These are phyloP conservation scores for Lucilia sericata DNA, from an alignment of 1,140 invertebrate species.

Conservation along the genomic window DNA sequence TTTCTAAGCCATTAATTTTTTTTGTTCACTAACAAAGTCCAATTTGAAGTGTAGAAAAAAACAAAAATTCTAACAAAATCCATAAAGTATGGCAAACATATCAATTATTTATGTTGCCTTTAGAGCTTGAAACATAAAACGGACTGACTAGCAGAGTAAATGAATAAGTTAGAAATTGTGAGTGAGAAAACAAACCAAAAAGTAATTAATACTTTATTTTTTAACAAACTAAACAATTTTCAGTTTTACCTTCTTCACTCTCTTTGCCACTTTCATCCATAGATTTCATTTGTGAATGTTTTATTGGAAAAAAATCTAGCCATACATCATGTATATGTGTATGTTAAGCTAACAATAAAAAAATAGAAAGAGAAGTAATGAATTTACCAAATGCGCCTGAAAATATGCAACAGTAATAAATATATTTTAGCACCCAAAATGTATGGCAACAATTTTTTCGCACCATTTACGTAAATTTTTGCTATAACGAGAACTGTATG, in stretches of 20 bases:
- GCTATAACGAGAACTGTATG: slow-evolving; percentile 11
- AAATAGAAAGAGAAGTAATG: too few relatives aligned
- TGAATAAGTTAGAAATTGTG: neutral
- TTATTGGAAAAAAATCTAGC: neutral
- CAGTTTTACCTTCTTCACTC: neutral
- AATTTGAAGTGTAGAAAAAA: neutral
- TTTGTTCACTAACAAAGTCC: neutral
- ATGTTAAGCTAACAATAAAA: slow-evolving; percentile 4
- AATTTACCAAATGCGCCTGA: neutral
- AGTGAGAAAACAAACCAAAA: neutral
- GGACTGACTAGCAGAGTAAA: neutral
- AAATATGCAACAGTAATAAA: slow-evolving; percentile 40
- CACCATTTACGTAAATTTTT: slow-evolving; percentile 36
- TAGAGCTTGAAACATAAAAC: neutral
- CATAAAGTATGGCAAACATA: slow-evolving; percentile 44
- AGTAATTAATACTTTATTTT: slow-evolving; percentile 42
- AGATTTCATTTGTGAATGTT: too few relatives aligned
- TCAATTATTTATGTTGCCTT: slow-evolving; percentile 31
- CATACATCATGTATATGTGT: slow-evolving; percentile 25
- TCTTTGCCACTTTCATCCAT: neutral
- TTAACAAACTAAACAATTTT: slow-evolving; percentile 5
- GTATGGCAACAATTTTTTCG: slow-evolving; percentile 35
- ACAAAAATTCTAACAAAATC: neutral
- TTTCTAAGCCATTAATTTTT: slow-evolving; percentile 40
- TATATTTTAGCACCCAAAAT: slow-evolving; percentile 28